Percentiles rank a stretch among this genome's conserved stretches.
phyloP scores from a whole-genome alignment of 2,113 vertebrate species.

The Syngnathus scovelli region DNA sequence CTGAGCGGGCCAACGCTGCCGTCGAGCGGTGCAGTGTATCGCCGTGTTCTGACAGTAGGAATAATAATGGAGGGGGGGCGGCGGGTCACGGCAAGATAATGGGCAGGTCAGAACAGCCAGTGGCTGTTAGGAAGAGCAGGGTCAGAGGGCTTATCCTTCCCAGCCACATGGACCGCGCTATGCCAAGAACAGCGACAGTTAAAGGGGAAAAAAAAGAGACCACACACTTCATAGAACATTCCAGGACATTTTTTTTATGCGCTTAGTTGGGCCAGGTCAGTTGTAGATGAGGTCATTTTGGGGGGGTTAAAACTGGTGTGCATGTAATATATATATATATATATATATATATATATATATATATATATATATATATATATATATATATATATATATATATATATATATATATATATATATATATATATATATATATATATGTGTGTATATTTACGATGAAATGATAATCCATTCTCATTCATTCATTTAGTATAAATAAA shows the following conservation, averaged over 20 bases:
- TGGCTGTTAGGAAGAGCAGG: slow-evolving; percentile 51
- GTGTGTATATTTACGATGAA: too few species aligned
- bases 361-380: too few species aligned
- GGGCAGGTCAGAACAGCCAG: slow-evolving; percentile 48
- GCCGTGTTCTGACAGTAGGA: slow-evolving; percentile 42
- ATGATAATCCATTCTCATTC: background rate
- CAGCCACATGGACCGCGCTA: slow-evolving; percentile 24
- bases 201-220: background rate
- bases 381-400: background rate
- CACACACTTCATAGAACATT: slow-evolving; percentile 13
- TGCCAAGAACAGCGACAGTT: slow-evolving; percentile 22
- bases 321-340: background rate
- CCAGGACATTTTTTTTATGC: slow-evolving; percentile 1
- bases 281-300: background rate
- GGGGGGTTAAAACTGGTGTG: background rate
- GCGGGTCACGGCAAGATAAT: slow-evolving; percentile 53
- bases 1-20: slow-evolving; percentile 27
- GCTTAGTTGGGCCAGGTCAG: background rate
- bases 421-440: too few species aligned
- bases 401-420: background rate
- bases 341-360: too few species aligned
- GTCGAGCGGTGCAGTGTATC: slow-evolving; percentile 28
- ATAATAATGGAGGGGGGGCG: slow-evolving; percentile 46
- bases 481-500: background rate
- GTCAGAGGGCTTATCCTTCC: slow-evolving; percentile 56